Conservation (phyloP, 1,140 invertebrate species). For the Eupeodes corollae region DNA sequence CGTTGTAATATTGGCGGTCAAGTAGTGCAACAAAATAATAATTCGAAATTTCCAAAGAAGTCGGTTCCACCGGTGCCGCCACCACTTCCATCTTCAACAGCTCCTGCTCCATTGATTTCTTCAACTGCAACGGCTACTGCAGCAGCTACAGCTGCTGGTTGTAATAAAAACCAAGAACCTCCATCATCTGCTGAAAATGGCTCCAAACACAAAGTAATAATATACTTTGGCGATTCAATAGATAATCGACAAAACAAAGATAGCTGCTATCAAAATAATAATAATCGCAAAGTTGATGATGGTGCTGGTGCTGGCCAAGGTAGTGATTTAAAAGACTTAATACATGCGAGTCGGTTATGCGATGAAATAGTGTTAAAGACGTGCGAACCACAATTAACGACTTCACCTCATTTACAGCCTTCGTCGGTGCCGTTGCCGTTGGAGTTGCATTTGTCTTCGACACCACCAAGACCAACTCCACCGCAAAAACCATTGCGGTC, state of each 20-base stretch:
- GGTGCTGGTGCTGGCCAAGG: constrained; percentile 2
- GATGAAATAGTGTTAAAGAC: constrained; percentile 9
- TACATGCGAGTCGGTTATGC: constrained; percentile 25
- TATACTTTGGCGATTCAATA: constrained; percentile 56
- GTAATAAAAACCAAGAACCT: background rate
- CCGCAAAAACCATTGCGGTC: no score
- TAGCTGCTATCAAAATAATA: constrained; percentile 10
- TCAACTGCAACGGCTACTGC: background rate
- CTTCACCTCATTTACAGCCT: background rate
- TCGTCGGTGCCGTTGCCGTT: background rate
- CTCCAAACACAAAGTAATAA: constrained; percentile 50
- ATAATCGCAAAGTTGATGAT: constrained; percentile 17
- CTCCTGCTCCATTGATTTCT: constrained; percentile 10
- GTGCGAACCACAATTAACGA: background rate
- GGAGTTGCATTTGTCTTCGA: background rate
- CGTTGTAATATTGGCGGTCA: constrained; percentile 12
- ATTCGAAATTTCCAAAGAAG: no score
- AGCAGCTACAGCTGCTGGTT: background rate
- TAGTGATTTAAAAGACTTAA: constrained; percentile 11
- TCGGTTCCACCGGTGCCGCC: background rate
- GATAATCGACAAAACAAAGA: constrained; percentile 24
- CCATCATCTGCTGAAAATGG: constrained; percentile 3
- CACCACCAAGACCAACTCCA: background rate
- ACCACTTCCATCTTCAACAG: constrained; percentile 25
- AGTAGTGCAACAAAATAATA: constrained; percentile 15